A percentile compares a stretch with the other conserved stretches of the same genome.
Evolutionary conservation across 2,797 vertebrate species (phyloP).

Genomic region (Bradypodion ventrale): DNA sequence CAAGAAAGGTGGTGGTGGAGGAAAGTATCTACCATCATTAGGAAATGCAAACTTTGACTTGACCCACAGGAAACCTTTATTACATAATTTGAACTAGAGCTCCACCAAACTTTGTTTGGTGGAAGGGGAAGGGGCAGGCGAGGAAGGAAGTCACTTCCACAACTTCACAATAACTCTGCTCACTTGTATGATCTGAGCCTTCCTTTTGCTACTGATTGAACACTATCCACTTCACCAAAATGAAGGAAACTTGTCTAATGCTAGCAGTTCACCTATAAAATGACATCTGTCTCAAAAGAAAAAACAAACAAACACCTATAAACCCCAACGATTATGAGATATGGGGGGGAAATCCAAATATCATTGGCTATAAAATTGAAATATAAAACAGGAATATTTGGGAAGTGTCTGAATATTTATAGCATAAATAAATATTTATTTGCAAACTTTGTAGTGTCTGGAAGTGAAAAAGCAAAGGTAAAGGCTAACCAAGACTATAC

Average conservation of each 20-base stretch:
- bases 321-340: background rate
- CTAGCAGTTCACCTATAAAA: background rate
- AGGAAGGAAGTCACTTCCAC: slow-evolving; percentile 56
- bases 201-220: slow-evolving; percentile 53
- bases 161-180: slow-evolving; percentile 59
- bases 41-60: slow-evolving; percentile 67
- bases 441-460: too few species aligned
- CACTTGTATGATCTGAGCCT: slow-evolving; percentile 50
- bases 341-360: too few species aligned
- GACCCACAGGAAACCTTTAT: slow-evolving; percentile 63
- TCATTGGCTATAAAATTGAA: too few species aligned
- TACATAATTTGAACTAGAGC: slow-evolving; percentile 66
- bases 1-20: slow-evolving; percentile 49
- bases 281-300: background rate
- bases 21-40: slow-evolving; percentile 69
- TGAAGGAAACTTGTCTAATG: background rate
- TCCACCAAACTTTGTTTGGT: slow-evolving; percentile 57
- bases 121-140: slow-evolving; percentile 53
- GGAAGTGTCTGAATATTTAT: too few species aligned
- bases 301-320: background rate
- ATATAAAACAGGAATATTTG: too few species aligned
- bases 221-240: background rate
- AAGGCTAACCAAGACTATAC: too few species aligned
- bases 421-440: too few species aligned
- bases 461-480: too few species aligned